These are phyloP conservation scores for Sweltsa coloradensis DNA, from an alignment of 1,140 invertebrate species.

Conservation along the genomic window DNA sequence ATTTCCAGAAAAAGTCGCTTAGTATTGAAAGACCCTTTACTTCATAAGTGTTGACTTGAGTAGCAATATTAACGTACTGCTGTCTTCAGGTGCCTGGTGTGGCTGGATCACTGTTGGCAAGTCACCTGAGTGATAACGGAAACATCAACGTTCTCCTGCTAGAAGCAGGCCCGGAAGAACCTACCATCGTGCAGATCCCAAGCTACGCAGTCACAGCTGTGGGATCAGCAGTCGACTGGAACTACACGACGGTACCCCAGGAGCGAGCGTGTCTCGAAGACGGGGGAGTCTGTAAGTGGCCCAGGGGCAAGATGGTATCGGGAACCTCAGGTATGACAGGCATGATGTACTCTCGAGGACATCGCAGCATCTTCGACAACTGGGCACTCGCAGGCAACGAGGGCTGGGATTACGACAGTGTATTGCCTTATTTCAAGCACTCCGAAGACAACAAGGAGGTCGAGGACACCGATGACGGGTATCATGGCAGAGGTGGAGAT, in stretches of 20 bases:
- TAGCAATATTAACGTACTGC: no score
- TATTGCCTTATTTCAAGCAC: conserved; percentile 31
- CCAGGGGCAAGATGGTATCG: conserved; percentile 25
- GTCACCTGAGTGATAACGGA: conserved; percentile 14
- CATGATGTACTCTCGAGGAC: conserved; percentile 44
- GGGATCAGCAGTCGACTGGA: conserved; percentile 14
- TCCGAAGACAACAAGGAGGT: conserved; percentile 27
- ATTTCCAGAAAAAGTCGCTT: no score
- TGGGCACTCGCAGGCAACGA: conserved; percentile 29
- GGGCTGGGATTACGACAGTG: conserved; percentile 39
- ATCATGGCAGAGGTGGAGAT: conserved; percentile 22
- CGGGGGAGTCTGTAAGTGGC: conserved; percentile 11
- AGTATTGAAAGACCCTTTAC: no score
- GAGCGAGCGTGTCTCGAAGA: conserved; percentile 5
- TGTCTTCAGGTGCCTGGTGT: no score
- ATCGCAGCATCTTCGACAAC: conserved; percentile 40
- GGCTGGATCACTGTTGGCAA: conserved; percentile 20
- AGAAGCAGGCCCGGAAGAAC: conserved; percentile 38
- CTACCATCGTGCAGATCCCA: conserved; percentile 32
- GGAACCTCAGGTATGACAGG: conserved; percentile 37
- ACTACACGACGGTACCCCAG: conserved; percentile 10
- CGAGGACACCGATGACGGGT: conserved; percentile 9
- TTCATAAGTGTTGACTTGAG: no score
- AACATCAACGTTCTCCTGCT: conserved; percentile 22
- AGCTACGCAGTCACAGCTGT: conserved; percentile 22